These are phyloP conservation scores for Hyperoplus lanceolatus DNA, from an alignment of 2,797 vertebrate species.

Conservation along the genomic window DNA sequence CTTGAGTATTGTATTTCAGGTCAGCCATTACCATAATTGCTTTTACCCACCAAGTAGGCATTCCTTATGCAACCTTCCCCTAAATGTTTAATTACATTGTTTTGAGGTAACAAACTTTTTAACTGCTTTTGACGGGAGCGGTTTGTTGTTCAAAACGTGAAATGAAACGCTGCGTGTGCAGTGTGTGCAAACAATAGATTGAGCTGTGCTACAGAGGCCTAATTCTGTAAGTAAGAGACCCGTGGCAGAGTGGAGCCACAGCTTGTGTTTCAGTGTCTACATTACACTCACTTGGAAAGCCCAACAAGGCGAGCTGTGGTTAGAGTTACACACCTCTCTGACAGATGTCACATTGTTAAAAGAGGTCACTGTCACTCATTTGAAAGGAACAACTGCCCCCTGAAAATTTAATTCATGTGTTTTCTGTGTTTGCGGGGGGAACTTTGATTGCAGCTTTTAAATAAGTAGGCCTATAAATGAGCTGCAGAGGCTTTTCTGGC, in stretches of 20 bases:
- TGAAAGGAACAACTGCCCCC: conserved; percentile 75
- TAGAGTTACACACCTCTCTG: conserved; percentile 85
- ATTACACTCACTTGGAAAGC: conserved; percentile 83
- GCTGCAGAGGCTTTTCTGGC: conserved; percentile 46
- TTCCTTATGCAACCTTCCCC: conserved; percentile 79
- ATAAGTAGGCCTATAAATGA: conserved; percentile 56
- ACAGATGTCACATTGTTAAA: conserved; percentile 82
- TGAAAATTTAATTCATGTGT: conserved; percentile 74
- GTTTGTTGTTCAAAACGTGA: conserved; percentile 74
- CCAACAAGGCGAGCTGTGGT: conserved; percentile 77
- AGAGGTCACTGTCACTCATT: conserved; percentile 75
- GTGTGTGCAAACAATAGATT: conserved; percentile 66
- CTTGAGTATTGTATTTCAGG: conserved; percentile 86
- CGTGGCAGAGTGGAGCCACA: conserved; percentile 63
- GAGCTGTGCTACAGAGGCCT: conserved; percentile 57
- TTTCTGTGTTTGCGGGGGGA: conserved; percentile 60
- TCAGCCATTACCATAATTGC: conserved; percentile 89
- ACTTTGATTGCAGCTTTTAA: conserved; percentile 73
- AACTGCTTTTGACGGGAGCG: conserved; percentile 70
- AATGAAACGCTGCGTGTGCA: conserved; percentile 67
- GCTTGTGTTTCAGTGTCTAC: conserved; percentile 84
- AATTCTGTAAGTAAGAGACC: conserved; percentile 77
- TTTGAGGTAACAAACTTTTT: conserved; percentile 81
- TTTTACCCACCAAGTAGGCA: conserved; percentile 84
- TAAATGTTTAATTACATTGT: conserved; percentile 89